Evolutionary conservation across 2,113 vertebrate species (phyloP), one percentile per base, ranked within the genome.

Genomic region (Procapra przewalskii): DNA sequence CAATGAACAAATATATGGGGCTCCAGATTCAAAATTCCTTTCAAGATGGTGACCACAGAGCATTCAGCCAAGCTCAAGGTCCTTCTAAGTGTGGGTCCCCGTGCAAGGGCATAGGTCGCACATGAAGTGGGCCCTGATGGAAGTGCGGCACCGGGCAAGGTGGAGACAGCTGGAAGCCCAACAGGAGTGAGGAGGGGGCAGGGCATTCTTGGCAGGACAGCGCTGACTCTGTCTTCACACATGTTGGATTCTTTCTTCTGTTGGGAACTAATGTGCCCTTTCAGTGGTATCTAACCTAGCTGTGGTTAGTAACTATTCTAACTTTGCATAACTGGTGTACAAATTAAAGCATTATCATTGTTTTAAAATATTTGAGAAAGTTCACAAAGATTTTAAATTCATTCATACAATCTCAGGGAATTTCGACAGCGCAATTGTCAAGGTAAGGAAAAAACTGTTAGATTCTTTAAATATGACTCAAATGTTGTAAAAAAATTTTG

Each of bases 301-400:
- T 88, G 52, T 92, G 81, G 71, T 82, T 50, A 36, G 60, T 80
- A 84, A 57, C 57, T 60, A 33, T 59, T 90, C 40, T 71, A 31
- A 50, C 54, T 64, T 33, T 50, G 48, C 40, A 1, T 79, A 55
- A 59, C 48, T 31, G 31, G 45, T 33, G 17, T 82, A 54, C 29
- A 31, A 4, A 82, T 25, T 33, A 75, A 60, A 94, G 36, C 40
- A 62, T 25, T 75, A n/a, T 36, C 33, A 52, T 94, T 88, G 64
- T 64, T 94, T 89, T 86, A 45, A 93, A 90, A 88, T 62, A 64
- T 57, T 84, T 9, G 43, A 67, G 55, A 79, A 93, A 77, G 23
- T 92, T 89, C 25, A 25, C 23, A 62, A 43, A 45, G 27, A 90
- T 40, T 86, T 94, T 45, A 96, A 88, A 81, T 43, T 36, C 23